Evolutionary conservation across 1,140 invertebrate species (phyloP), one percentile per base, ranked within the genome.

Genomic region (Bactericera cockerelli): DNA sequence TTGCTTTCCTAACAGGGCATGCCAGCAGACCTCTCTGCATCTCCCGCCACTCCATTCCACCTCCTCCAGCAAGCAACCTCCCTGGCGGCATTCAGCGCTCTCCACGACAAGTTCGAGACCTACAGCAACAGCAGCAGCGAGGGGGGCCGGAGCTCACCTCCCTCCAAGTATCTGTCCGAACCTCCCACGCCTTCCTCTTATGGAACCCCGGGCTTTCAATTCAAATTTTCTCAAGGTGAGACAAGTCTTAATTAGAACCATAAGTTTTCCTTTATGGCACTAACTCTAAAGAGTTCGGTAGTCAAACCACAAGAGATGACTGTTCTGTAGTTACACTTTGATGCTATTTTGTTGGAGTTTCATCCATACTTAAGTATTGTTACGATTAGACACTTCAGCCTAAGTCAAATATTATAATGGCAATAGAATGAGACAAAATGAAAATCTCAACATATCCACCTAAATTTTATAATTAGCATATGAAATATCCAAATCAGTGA

Each of bases 111-210:
- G 13, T 57, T 21, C 36, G 42, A 61, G 56, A 63, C 62, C 56
- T 59, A 59, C 60, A 74, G 74, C 56, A 75, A 75, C 62, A 75
- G 74, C 63, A 74, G 75, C 11, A 76, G 75, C 60, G 75, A 75
- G 31, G 75, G 67, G 26, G 75, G 67, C 26, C 72, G 72, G n/a
- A 33, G 33, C 19, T 61, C 62, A 8, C 53, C 60, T 21, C 58
- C 56, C 63, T 39, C 66, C 62, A 49, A 22, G 22, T 49, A 49
- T n/a, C 42, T 49, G 8, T 8, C 63, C 38, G 13, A 39, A 64
- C 19, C 62, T 61, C 57, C 64, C 25, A 19, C 62, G 59, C 13
- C 62, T 58, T 58, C 59, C 59, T 10, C 8, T 19, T 49, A 49
- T 49, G 42, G 42, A 55, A 63, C 64, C 2, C 14, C 25, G 16